phyloP scores from a whole-genome alignment of 2,113 vertebrate genomes.

The Fulica atra region DNA sequence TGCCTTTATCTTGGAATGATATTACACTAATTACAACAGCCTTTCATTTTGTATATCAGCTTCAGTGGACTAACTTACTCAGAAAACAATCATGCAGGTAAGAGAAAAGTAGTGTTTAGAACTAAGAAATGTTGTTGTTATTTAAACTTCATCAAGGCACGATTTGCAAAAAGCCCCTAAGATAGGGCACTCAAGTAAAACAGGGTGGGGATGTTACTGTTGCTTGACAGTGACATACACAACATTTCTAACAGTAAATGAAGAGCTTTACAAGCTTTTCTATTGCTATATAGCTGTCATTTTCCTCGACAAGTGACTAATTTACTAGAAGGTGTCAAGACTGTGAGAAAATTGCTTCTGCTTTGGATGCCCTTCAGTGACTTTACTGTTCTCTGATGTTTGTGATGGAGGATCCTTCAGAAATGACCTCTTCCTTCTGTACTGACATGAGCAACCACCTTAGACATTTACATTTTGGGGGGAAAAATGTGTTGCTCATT shows the following conservation, averaged over 20 bases:
- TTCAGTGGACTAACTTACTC: not conserved
- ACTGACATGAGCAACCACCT: not conserved
- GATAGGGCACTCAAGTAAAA: not conserved
- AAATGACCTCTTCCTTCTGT: slow-evolving; percentile 12
- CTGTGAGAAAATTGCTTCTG: slow-evolving; percentile 16
- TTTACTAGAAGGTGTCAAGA: slow-evolving; percentile 43
- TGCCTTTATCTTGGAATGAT: not conserved
- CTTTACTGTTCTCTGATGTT: slow-evolving; percentile 29
- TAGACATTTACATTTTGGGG: not conserved
- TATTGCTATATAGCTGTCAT: slow-evolving; percentile 26
- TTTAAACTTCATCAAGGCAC: not conserved
- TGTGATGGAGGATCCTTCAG: slow-evolving; percentile 27
- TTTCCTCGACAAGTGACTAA: slow-evolving; percentile 21
- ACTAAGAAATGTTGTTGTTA: not conserved
- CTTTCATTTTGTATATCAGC: not conserved
- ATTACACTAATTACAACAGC: not conserved
- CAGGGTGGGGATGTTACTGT: not conserved
- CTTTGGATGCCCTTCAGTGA: slow-evolving; percentile 11
- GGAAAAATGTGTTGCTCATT: slow-evolving; percentile 3
- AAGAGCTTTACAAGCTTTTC: slow-evolving; percentile 10
- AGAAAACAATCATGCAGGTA: not conserved
- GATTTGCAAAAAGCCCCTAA: not conserved
- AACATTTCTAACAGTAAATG: slow-evolving; percentile 18
- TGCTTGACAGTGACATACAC: not conserved
- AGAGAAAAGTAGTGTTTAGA: not conserved